These are phyloP conservation scores for Nomada ruficornis DNA, from an alignment of 2,888 invertebrate genomes.

Conservation along the genomic window DNA sequence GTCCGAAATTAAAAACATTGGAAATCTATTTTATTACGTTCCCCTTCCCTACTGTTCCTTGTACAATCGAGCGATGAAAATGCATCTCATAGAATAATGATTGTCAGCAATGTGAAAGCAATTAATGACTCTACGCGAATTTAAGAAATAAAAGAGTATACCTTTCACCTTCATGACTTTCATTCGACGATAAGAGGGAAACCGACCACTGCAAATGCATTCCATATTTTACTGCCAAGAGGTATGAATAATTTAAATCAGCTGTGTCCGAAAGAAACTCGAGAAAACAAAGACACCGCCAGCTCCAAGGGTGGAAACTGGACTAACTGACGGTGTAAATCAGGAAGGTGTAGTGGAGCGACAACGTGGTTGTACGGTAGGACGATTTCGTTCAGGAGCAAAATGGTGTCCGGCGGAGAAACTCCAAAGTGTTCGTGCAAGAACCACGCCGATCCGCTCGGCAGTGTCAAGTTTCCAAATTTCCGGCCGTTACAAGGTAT, in stretches of 20 bases:
- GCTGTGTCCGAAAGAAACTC: not conserved
- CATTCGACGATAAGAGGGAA: too few relatives aligned
- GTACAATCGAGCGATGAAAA: too few relatives aligned
- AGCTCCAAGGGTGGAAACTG: not conserved
- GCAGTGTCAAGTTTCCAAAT: slow-evolving; percentile 79
- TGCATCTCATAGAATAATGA: too few relatives aligned
- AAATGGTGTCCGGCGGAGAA: slow-evolving; percentile 64
- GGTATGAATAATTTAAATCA: slow-evolving; percentile 4
- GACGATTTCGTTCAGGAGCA: slow-evolving; percentile 58
- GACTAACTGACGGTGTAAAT: slow-evolving; percentile 23
- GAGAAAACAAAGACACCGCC: not conserved
- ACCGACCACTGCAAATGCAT: not conserved
- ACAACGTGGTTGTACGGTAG: slow-evolving; percentile 59
- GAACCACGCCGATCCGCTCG: slow-evolving; percentile 58
- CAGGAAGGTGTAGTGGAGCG: slow-evolving; percentile 36
- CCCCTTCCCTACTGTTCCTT: too few relatives aligned
- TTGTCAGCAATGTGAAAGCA: too few relatives aligned
- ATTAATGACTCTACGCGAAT: too few relatives aligned
- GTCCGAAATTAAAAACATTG: too few relatives aligned
- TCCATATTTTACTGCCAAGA: not conserved
- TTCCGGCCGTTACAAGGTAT: slow-evolving; percentile 73
- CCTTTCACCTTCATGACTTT: too few relatives aligned
- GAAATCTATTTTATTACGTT: too few relatives aligned
- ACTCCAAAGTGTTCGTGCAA: slow-evolving; percentile 66
- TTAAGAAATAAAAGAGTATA: too few relatives aligned